Base-by-base conservation (phyloP, 2,888 invertebrate genomes). In the Polymixis flavicincta region DNA sequence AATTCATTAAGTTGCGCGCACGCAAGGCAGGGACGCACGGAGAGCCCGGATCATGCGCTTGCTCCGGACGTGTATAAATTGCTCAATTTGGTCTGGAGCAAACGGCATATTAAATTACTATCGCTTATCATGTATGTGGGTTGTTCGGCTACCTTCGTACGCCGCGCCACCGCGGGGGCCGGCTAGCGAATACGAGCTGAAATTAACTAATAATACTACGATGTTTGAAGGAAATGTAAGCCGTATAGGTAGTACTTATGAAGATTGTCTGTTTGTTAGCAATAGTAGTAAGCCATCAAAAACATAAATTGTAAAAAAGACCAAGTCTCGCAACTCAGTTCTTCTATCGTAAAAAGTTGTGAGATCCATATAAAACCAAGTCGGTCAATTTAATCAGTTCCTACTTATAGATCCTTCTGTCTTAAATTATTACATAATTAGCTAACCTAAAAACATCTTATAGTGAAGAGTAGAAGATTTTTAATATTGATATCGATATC, bases 31-130 rank as follows among this genome's bases (percentile, higher is more conserved):
- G 17, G 28, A 42, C 22, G 28, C 42, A 71, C 70, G 54, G 64
- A 69, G 59, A 19, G 64, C 71, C 61, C 66, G 78, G 85, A 84
- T 85, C 85, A 89, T 89, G 91, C 90, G 89, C 89, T 87, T 84
- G 85, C 86, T 87, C 90, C 85, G 87, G 92, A 92, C 92, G 88
- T 92, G 90, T 80, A 88, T 95, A 96, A 95, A 96, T 95, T 95
- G 95, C 95, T 96, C 95, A 96, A 96, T 96, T 95, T 93, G 87
- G 92, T 92, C 87, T 84, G 85, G 86, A 92, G 92, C 93, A 93
- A 94, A 94, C 92, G 92, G 93, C 92, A 92, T 93, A 94, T 95
- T 93, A 94, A 95, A 95, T 95, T 93, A 95, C 93, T 92, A 93
- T 91, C 86, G 90, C 90, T 87, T 92, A 91, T 89, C 88, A 86